phyloP scores from a whole-genome alignment of 2,113 vertebrate genomes.

The Nothobranchius kuhntae region DNA sequence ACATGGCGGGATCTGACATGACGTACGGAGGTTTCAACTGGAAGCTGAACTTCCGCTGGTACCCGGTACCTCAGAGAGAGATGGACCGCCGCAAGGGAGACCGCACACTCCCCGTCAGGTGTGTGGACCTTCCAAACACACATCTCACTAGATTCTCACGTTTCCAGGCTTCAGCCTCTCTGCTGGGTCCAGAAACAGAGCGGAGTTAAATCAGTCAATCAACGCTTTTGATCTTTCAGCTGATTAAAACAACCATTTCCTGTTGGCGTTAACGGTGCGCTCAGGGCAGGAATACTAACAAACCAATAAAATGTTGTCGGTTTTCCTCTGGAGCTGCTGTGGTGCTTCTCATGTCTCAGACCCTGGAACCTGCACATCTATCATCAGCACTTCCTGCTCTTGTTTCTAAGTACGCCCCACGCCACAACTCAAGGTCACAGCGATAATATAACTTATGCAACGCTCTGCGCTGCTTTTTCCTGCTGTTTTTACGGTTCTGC shows the following conservation, averaged over 20 bases:
- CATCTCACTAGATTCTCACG: too few species aligned
- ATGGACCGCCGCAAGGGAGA: conserved; percentile 99
- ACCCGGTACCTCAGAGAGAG: conserved; percentile 97
- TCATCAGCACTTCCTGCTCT: conserved; percentile 60
- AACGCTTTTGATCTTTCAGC: conserved; percentile 1
- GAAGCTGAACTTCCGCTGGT: conserved; percentile 99
- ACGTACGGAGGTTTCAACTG: conserved; percentile 99
- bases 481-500: conserved; percentile 45
- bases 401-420: conserved; percentile 41
- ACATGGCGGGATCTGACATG: conserved; percentile 99
- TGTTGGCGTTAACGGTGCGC: background rate
- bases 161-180: conserved; percentile 1
- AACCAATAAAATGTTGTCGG: conserved; percentile 11
- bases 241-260: background rate
- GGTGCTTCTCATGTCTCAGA: conserved; percentile 14
- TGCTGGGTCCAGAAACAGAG: conserved; percentile 4
- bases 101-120: conserved; percentile 95
- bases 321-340: conserved; percentile 1
- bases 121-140: background rate
- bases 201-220: background rate
- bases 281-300: conserved; percentile 5
- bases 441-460: conserved; percentile 50
- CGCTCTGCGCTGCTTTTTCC: conserved; percentile 12
- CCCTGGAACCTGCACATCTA: conserved; percentile 33
- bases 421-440: conserved; percentile 59